A percentile compares a stretch with the other conserved stretches of the same genome.
These are phyloP conservation scores for Trinorchestia longiramus DNA, from an alignment of 1,140 invertebrate species.

Conservation along the genomic window DNA sequence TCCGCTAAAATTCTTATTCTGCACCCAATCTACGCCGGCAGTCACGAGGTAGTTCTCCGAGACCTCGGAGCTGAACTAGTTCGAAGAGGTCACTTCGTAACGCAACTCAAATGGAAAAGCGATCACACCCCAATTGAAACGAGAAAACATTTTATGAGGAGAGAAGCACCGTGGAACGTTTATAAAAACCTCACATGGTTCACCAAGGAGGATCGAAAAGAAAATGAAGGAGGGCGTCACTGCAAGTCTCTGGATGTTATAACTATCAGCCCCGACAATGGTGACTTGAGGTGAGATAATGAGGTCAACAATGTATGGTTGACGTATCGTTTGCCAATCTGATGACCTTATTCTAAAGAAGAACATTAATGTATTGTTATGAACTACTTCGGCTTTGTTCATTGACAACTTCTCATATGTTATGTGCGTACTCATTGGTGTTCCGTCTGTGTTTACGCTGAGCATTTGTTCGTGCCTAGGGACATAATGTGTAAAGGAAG, in stretches of 20 bases:
- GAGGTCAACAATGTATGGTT: neutral
- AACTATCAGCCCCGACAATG: constrained; percentile 59
- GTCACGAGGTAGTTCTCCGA: constrained; percentile 66
- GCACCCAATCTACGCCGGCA: constrained; percentile 67
- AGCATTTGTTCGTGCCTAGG: too few species aligned
- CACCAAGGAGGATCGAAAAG: neutral
- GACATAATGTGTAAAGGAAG: too few species aligned
- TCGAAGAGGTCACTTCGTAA: constrained; percentile 65
- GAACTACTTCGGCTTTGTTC: neutral
- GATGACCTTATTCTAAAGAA: neutral
- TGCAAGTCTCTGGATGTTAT: constrained; percentile 57
- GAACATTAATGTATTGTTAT: neutral
- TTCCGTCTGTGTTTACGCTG: too few species aligned
- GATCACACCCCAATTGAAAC: constrained; percentile 44
- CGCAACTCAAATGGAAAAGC: constrained; percentile 62
- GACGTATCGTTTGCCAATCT: neutral
- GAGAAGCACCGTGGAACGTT: neutral
- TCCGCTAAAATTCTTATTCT: constrained; percentile 64
- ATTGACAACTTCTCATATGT: too few species aligned
- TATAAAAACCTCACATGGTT: neutral
- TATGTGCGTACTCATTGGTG: too few species aligned
- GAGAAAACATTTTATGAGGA: neutral
- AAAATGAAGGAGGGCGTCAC: neutral
- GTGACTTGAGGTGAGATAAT: constrained; percentile 59
- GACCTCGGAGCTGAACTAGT: constrained; percentile 65